A percentile compares a stretch with the other conserved stretches of the same genome.
Conservation (phyloP, 92 coral and sea anemone genomes). For the Desmophyllum pertusum region DNA sequence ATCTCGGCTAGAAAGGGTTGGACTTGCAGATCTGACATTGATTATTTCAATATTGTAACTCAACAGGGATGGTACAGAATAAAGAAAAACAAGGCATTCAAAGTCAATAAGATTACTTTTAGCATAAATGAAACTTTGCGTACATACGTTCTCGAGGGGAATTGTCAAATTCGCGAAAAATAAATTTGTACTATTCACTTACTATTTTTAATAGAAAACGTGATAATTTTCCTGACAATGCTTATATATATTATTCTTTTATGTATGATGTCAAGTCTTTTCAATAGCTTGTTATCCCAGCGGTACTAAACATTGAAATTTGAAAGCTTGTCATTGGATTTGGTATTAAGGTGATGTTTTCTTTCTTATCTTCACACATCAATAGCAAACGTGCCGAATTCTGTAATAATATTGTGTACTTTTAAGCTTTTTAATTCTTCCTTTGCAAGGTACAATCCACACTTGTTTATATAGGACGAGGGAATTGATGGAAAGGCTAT, state of each 20-base stretch:
- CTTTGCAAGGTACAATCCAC: background rate
- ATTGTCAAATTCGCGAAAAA: background rate
- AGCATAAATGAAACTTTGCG: background rate
- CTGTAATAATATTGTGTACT: background rate
- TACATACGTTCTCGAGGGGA: background rate
- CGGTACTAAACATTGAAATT: constrained; percentile 18
- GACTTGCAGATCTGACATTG: background rate
- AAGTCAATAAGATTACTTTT: background rate
- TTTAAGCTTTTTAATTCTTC: background rate
- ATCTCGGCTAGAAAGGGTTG: background rate
- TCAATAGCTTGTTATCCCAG: constrained; percentile 3
- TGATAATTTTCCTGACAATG: constrained; percentile 22
- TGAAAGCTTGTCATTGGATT: constrained; percentile 31
- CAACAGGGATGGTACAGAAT: background rate
- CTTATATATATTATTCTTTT: constrained; percentile 5
- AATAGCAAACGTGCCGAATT: background rate
- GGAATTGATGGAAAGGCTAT: background rate
- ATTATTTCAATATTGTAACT: background rate
- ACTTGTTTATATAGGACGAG: background rate
- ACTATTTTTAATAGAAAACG: constrained; percentile 4
- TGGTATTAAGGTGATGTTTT: background rate
- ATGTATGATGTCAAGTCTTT: constrained; percentile 9
- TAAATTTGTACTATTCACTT: background rate
- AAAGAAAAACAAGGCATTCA: background rate
- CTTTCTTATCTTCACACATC: constrained; percentile 4